Conservation (phyloP, 2,113 vertebrate species). For the Copsychus sechellarum region DNA sequence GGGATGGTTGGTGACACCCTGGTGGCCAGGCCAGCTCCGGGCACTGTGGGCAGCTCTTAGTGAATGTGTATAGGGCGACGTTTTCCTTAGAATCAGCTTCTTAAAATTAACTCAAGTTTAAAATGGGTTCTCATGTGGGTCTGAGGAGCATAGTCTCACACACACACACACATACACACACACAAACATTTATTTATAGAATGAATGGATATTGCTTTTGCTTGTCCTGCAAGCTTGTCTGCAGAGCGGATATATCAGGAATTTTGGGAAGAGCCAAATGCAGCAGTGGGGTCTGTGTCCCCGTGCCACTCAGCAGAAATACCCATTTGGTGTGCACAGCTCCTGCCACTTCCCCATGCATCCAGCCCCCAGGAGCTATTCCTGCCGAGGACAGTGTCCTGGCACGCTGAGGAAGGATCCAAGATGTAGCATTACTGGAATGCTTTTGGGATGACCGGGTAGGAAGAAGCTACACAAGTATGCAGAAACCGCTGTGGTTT, state of each 20-base stretch:
- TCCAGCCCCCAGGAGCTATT: not conserved
- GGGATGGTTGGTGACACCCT: not conserved
- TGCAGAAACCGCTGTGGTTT: constrained; percentile 37
- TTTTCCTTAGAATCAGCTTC: not conserved
- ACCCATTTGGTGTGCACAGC: not conserved
- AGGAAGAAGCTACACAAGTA: constrained; percentile 37
- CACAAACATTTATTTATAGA: not conserved
- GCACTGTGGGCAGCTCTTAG: not conserved
- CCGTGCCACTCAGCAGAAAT: not conserved
- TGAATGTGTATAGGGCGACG: accelerated
- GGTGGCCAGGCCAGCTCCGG: accelerated
- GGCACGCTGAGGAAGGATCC: not conserved
- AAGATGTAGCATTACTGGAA: constrained; percentile 18
- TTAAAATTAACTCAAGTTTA: not conserved
- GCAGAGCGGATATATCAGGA: not conserved
- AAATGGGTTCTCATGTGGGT: accelerated
- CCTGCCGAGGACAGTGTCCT: not conserved
- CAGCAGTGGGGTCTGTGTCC: not conserved
- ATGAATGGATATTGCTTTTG: not conserved
- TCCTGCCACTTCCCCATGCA: not conserved
- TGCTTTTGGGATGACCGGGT: constrained; percentile 37
- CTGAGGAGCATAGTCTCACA: not conserved
- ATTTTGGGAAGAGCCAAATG: not conserved
- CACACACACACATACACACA: accelerated
- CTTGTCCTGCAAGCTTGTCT: not conserved